phyloP scores from a whole-genome alignment of 2,888 invertebrate genomes.

The Pyrrhosoma nymphula region DNA sequence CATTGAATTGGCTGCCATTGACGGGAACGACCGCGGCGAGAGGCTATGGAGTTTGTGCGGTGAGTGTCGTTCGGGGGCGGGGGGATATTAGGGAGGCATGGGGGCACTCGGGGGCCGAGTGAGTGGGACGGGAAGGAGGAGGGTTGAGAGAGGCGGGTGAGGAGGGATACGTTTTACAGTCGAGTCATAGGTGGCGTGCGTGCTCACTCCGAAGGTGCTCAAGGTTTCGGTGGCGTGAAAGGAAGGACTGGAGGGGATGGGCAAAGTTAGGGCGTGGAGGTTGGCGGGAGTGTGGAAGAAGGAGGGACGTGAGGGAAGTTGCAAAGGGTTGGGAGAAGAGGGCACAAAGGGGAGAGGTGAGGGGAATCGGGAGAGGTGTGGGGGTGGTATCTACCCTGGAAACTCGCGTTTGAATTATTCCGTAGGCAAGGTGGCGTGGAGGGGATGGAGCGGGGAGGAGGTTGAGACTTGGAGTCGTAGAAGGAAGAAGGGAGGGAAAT shows the following conservation, averaged over 20 bases:
- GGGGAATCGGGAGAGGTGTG: not conserved
- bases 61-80: not conserved
- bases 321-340: not conserved
- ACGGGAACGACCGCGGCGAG: not conserved
- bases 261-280: not conserved
- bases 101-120: not conserved
- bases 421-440: not conserved
- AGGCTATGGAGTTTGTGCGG: not conserved
- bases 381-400: not conserved
- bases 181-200: not conserved
- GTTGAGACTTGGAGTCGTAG: no score
- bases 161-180: not conserved
- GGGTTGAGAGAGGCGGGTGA: not conserved
- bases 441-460: not conserved
- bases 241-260: not conserved
- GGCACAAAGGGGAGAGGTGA: not conserved
- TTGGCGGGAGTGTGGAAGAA: not conserved
- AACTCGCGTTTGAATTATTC: conserved; percentile 16
- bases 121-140: not conserved
- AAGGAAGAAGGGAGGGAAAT: not conserved
- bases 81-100: not conserved
- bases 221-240: not conserved
- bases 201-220: not conserved
- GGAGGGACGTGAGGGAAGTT: not conserved
- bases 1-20: conserved; percentile 27